These are phyloP conservation scores for roundworm (Caenorhabditis elegans) DNA, from an alignment of 1,140 invertebrate species.

Conservation along the genomic window DNA sequence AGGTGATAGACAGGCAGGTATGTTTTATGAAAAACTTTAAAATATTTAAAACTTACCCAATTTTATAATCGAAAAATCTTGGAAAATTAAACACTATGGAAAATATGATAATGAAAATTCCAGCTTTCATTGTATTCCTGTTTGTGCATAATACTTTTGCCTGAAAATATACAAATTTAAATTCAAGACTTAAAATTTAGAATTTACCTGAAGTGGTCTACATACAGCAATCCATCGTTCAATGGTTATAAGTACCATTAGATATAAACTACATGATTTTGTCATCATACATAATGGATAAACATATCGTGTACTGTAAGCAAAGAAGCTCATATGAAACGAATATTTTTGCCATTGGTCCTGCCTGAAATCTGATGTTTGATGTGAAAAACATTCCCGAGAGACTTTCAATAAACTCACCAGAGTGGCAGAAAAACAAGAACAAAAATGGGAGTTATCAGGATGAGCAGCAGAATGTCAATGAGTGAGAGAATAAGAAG, in stretches of 20 bases:
- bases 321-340: slow-evolving; percentile 15
- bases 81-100: not conserved
- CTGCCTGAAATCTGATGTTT: not conserved
- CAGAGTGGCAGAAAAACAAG: slow-evolving; percentile 27
- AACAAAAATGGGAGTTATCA: slow-evolving; percentile 24
- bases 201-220: not conserved
- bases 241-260: not conserved
- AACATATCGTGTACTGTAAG: slow-evolving; percentile 12
- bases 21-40: no score
- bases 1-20: no score
- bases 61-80: slow-evolving; percentile 16
- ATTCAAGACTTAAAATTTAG: no score
- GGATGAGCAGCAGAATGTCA: slow-evolving; percentile 6
- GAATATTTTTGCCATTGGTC: slow-evolving; percentile 17
- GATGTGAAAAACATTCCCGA: not conserved
- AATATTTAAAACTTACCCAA: slow-evolving; percentile 19
- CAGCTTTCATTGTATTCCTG: slow-evolving; percentile 5
- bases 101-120: slow-evolving; percentile 6
- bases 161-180: not conserved
- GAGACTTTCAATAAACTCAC: not conserved
- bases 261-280: not conserved
- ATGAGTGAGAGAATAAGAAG: slow-evolving; percentile 14
- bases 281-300: slow-evolving; percentile 19
- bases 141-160: not conserved
- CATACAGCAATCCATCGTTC: slow-evolving; percentile 20